Evolutionary conservation across 2,113 vertebrate genomes (phyloP).

Genomic region (Triplophysa rosa): DNA sequence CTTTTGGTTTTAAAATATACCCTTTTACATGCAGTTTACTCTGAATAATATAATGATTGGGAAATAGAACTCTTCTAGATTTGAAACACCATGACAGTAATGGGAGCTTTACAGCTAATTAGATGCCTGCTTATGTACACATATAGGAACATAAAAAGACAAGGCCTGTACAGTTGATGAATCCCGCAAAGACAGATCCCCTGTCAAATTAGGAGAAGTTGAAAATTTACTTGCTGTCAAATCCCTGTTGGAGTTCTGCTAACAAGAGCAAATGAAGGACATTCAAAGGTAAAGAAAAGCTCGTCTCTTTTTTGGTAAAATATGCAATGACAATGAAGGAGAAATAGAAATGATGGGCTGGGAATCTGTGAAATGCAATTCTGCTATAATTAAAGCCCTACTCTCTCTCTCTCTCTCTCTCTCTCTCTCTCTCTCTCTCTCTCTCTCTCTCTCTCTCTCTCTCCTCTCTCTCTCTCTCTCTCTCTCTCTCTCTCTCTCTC

Average conservation of each 20-base stretch:
- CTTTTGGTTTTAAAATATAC: neutral
- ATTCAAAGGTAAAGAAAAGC: slow-evolving; percentile 45
- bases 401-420: slow-evolving; percentile 5
- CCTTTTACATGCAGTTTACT: slow-evolving; percentile 30
- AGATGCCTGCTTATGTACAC: slow-evolving; percentile 33
- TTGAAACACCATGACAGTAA: slow-evolving; percentile 49
- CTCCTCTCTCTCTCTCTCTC: slow-evolving; percentile 24
- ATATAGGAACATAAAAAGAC: slow-evolving; percentile 20
- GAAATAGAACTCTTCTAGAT: slow-evolving; percentile 26
- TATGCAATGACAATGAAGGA: slow-evolving; percentile 9
- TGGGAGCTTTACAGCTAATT: slow-evolving; percentile 53
- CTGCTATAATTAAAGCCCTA: slow-evolving; percentile 48
- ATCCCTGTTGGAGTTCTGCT: slow-evolving; percentile 19
- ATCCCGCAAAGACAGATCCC: neutral
- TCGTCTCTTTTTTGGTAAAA: slow-evolving; percentile 15
- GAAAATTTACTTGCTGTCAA: slow-evolving; percentile 44
- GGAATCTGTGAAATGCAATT: slow-evolving; percentile 40
- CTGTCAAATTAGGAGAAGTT: slow-evolving; percentile 32
- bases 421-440: slow-evolving; percentile 15
- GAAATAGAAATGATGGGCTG: slow-evolving; percentile 10
- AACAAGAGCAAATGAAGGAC: slow-evolving; percentile 41
- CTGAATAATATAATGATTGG: slow-evolving; percentile 33
- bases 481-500: slow-evolving; percentile 15
- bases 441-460: slow-evolving; percentile 22
- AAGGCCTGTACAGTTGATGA: slow-evolving; percentile 10